phyloP scores from a whole-genome alignment of 2,797 vertebrate genomes.

The Sebastolobus altivelis region DNA sequence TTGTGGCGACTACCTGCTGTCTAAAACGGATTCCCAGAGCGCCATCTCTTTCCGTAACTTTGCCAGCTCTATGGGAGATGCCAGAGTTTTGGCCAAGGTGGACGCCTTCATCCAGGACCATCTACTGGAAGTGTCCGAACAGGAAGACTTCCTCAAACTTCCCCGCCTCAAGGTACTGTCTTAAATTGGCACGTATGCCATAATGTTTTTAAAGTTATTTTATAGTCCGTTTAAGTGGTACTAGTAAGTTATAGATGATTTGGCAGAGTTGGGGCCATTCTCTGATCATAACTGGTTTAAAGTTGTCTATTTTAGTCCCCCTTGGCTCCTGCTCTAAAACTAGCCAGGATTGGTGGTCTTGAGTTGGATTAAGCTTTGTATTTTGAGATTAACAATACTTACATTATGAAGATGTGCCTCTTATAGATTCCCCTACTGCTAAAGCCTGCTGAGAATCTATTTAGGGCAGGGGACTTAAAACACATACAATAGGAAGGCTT shows the following conservation, averaged over 20 bases:
- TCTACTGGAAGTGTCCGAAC: conserved; percentile 94
- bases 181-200: background rate
- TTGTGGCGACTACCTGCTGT: conserved; percentile 97
- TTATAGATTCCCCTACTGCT: background rate
- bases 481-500: background rate
- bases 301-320: background rate
- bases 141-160: conserved; percentile 98
- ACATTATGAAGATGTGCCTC: background rate
- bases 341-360: background rate
- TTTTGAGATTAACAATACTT: conserved; percentile 48
- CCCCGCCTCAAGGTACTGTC: conserved; percentile 94
- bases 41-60: conserved; percentile 98
- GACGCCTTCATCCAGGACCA: conserved; percentile 97
- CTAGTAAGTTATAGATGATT: background rate
- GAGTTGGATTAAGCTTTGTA: conserved; percentile 32
- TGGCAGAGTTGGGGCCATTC: background rate
- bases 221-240: background rate
- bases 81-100: conserved; percentile 92
- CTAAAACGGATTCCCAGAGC: conserved; percentile 93
- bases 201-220: background rate
- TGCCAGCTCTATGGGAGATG: conserved; percentile 94
- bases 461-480: conserved; percentile 24
- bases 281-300: background rate
- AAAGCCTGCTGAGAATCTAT: conserved; percentile 38
- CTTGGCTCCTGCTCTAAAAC: background rate